Conservation (phyloP, 2,888 invertebrate genomes). For the Xiphydria camelus region DNA sequence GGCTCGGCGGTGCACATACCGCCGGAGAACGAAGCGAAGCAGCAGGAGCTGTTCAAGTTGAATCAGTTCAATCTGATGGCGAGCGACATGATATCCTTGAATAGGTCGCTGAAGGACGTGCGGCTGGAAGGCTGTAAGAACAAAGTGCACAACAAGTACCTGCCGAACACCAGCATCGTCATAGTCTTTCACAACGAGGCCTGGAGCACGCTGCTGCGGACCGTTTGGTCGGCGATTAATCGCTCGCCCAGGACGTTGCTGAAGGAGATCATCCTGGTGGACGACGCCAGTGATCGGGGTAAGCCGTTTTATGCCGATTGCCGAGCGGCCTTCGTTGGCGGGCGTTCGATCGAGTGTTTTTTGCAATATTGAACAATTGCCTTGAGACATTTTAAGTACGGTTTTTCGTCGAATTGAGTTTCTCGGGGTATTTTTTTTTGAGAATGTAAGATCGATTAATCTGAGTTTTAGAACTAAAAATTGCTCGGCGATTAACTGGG, state of each 20-base stretch:
- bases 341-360: too few relatives aligned
- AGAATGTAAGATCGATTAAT: too few relatives aligned
- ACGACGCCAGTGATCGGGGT: constrained; percentile 96
- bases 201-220: constrained; percentile 93
- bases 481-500: too few relatives aligned
- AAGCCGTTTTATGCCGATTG: too few relatives aligned
- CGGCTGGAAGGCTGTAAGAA: constrained; percentile 85
- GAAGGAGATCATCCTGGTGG: constrained; percentile 94
- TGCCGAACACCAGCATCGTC: constrained; percentile 94
- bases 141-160: constrained; percentile 74
- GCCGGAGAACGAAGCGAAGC: constrained; percentile 79
- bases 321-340: too few relatives aligned
- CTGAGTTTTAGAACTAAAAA: too few relatives aligned
- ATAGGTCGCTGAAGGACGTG: constrained; percentile 93
- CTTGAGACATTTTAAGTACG: too few relatives aligned
- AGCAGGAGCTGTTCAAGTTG: constrained; percentile 95
- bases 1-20: constrained; percentile 89
- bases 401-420: too few relatives aligned
- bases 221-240: constrained; percentile 96
- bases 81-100: constrained; percentile 95
- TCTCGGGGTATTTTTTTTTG: too few relatives aligned
- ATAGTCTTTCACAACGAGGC: constrained; percentile 99
- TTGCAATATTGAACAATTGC: too few relatives aligned
- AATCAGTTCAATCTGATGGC: constrained; percentile 99
- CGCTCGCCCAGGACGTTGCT: constrained; percentile 86